These are phyloP conservation scores for Lucilia cuprina DNA, from an alignment of 1,140 invertebrate species.

Conservation along the genomic window DNA sequence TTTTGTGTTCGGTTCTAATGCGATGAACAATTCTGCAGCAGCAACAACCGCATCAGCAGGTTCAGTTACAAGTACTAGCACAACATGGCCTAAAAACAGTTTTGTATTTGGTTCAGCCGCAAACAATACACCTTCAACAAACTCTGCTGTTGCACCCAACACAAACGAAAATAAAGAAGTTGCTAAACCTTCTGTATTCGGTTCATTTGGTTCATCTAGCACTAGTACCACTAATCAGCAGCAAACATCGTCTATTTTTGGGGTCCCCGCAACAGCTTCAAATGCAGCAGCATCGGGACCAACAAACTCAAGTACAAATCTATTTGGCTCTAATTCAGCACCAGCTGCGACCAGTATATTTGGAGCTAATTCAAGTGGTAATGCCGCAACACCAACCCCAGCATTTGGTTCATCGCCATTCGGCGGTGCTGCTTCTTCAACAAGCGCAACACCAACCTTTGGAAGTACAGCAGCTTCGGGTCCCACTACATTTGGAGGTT, in stretches of 20 bases:
- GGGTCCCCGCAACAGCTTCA: neutral
- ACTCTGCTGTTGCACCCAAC: neutral
- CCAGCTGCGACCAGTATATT: slow-evolving; percentile 37
- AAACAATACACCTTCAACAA: slow-evolving; percentile 4
- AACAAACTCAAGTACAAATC: neutral
- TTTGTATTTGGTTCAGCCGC: slow-evolving; percentile 40
- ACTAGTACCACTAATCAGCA: neutral
- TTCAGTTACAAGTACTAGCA: neutral
- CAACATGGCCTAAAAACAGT: slow-evolving; percentile 28
- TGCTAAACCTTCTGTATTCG: slow-evolving; percentile 36
- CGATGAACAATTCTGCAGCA: neutral
- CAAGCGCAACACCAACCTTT: slow-evolving; percentile 35
- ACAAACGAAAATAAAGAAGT: slow-evolving; percentile 22
- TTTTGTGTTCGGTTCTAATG: slow-evolving; percentile 18
- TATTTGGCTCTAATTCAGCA: slow-evolving; percentile 29
- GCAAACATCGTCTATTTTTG: slow-evolving; percentile 37
- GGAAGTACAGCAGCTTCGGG: slow-evolving; percentile 20
- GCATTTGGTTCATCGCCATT: slow-evolving; percentile 15
- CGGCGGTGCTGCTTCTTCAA: slow-evolving; percentile 21
- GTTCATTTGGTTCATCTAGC: slow-evolving; percentile 41
- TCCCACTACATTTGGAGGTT: slow-evolving; percentile 39
- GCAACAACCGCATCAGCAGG: neutral
- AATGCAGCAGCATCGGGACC: slow-evolving; percentile 7
- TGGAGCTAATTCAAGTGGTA: slow-evolving; percentile 30
- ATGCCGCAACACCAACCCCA: slow-evolving; percentile 25